These are phyloP conservation scores for Xenotilapia longispinis DNA, from an alignment of 2,113 vertebrate genomes.

Conservation along the genomic window DNA sequence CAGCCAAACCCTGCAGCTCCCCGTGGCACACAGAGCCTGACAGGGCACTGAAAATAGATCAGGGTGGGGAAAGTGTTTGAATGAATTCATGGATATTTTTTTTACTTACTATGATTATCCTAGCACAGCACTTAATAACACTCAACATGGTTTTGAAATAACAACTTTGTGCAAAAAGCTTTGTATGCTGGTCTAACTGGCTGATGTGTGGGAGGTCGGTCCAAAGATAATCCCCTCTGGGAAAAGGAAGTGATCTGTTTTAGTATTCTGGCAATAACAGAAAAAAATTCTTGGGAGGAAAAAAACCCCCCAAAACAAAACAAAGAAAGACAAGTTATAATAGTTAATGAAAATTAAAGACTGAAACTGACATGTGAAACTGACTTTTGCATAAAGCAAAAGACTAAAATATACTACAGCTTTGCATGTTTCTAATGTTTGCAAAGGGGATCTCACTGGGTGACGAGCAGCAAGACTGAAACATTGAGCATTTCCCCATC, in stretches of 20 bases:
- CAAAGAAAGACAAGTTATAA: background rate
- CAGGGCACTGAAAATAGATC: slow-evolving; percentile 60
- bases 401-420: background rate
- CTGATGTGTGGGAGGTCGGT: background rate
- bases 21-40: slow-evolving; percentile 89
- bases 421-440: background rate
- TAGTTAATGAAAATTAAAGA: background rate
- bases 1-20: slow-evolving; percentile 90
- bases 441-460: background rate
- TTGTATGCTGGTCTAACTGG: background rate
- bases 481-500: background rate
- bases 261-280: background rate
- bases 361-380: background rate
- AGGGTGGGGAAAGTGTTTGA: background rate
- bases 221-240: background rate
- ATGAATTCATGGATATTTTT: background rate
- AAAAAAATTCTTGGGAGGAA: background rate
- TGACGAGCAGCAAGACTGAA: background rate
- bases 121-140: background rate
- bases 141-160: background rate
- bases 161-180: background rate
- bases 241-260: slow-evolving; percentile 13
- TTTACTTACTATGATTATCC: background rate
- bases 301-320: fast-evolving
- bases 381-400: background rate